Conservation (phyloP, 2,797 vertebrate species). For the Anas bernieri region DNA sequence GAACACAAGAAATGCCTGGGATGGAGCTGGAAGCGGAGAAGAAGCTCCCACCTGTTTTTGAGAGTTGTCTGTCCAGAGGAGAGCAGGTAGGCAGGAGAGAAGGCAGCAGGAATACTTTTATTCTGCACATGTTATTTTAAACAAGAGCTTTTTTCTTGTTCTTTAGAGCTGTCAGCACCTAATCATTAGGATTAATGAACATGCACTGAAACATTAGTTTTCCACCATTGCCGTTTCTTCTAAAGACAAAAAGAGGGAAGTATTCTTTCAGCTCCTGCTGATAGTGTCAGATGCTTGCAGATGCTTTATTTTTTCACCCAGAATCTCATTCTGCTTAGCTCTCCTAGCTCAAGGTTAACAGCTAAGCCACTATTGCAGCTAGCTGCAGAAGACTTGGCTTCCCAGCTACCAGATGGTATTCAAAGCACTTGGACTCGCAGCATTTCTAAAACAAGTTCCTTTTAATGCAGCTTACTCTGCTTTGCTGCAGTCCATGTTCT, state of each 20-base stretch:
- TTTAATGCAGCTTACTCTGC: background rate
- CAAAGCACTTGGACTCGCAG: conserved; percentile 30
- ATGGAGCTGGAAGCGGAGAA: background rate
- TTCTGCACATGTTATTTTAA: conserved; percentile 34
- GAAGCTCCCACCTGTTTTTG: background rate
- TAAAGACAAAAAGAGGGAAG: conserved; percentile 16
- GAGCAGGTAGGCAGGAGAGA: background rate
- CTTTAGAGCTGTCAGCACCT: conserved; percentile 61
- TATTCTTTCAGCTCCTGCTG: conserved; percentile 38
- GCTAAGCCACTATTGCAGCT: conserved; percentile 4
- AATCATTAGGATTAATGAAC: conserved; percentile 58
- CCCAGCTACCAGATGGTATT: conserved; percentile 46
- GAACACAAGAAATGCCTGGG: background rate
- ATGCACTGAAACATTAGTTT: background rate
- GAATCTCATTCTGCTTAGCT: conserved; percentile 22
- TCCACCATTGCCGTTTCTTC: conserved; percentile 13
- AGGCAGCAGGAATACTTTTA: background rate
- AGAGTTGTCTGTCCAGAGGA: background rate
- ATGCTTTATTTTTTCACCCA: background rate
- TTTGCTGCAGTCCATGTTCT: background rate
- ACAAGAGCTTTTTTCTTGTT: background rate
- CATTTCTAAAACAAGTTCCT: conserved; percentile 39
- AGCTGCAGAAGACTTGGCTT: background rate
- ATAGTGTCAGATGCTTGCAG: background rate
- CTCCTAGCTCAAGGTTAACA: conserved; percentile 34